Percentiles rank a stretch among this genome's conserved stretches.
These are phyloP conservation scores for Distichodus sexfasciatus DNA, from an alignment of 2,797 vertebrate species.

Conservation along the genomic window DNA sequence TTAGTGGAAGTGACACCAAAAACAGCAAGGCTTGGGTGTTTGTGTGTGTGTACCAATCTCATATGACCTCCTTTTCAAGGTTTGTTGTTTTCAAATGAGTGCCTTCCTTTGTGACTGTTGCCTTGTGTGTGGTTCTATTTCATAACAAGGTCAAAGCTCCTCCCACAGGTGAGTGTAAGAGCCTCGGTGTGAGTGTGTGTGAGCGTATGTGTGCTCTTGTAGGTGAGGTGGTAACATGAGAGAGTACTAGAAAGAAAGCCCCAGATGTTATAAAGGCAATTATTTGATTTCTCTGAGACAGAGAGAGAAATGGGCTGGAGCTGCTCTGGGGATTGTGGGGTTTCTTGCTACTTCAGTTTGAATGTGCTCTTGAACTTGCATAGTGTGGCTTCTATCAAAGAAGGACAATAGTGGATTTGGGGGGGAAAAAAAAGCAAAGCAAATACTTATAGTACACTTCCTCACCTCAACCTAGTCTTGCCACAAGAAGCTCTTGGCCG, in stretches of 20 bases:
- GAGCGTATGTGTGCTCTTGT: slow-evolving; percentile 5
- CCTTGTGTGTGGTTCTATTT: neutral
- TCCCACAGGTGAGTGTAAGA: neutral
- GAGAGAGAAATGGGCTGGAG: neutral
- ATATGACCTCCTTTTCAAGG: neutral
- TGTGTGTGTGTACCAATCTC: too few relatives aligned
- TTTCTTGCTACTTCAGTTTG: neutral
- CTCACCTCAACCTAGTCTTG: neutral
- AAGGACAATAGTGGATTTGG: neutral
- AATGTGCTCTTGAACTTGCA: neutral
- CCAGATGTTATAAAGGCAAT: neutral
- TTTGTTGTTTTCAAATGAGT: neutral
- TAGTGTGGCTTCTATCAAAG: neutral
- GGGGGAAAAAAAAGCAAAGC: neutral
- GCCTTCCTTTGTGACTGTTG: neutral
- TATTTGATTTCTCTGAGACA: neutral
- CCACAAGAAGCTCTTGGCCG: neutral
- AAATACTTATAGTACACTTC: too few relatives aligned
- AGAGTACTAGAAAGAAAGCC: neutral
- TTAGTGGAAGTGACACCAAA: too few relatives aligned
- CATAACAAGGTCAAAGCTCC: neutral
- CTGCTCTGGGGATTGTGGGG: neutral
- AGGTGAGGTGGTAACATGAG: neutral
- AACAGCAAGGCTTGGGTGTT: too few relatives aligned
- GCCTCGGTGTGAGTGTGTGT: neutral